phyloP scores from a whole-genome alignment of 2,113 vertebrate species.

The Taxidea taxus region DNA sequence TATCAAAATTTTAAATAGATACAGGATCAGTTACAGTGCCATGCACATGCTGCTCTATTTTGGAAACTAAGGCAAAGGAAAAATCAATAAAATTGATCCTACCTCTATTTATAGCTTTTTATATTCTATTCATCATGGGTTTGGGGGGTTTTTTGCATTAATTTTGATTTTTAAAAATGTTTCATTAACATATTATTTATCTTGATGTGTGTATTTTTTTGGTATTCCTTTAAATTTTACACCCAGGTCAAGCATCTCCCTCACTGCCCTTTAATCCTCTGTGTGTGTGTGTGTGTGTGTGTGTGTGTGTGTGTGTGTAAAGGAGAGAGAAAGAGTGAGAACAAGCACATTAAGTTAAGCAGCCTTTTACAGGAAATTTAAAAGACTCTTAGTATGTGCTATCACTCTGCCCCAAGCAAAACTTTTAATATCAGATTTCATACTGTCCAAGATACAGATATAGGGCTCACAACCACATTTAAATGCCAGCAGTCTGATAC shows the following conservation, averaged over 20 bases:
- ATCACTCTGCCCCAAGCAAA: not conserved
- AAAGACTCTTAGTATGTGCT: not conserved
- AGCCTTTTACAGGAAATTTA: not conserved
- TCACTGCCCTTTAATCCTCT: not conserved
- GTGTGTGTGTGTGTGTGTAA: not conserved
- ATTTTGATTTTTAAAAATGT: not conserved
- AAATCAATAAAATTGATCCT: not conserved
- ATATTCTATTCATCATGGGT: not conserved
- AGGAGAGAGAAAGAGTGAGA: not conserved
- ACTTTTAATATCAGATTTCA: not conserved
- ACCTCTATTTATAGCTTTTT: not conserved
- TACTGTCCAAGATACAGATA: not conserved
- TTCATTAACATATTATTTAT: not conserved
- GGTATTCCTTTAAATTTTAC: not conserved
- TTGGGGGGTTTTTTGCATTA: not conserved
- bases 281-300: not conserved
- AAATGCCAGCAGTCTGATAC: not conserved
- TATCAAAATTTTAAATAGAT: not conserved
- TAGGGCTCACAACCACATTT: not conserved
- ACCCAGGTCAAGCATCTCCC: not conserved
- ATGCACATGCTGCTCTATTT: rapidly evolving
- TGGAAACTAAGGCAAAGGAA: not conserved
- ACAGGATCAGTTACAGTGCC: not conserved
- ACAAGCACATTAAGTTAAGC: not conserved
- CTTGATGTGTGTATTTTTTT: not conserved